Evolutionary conservation across 2,888 invertebrate genomes (phyloP).

Genomic region (Plebejus melissa): DNA sequence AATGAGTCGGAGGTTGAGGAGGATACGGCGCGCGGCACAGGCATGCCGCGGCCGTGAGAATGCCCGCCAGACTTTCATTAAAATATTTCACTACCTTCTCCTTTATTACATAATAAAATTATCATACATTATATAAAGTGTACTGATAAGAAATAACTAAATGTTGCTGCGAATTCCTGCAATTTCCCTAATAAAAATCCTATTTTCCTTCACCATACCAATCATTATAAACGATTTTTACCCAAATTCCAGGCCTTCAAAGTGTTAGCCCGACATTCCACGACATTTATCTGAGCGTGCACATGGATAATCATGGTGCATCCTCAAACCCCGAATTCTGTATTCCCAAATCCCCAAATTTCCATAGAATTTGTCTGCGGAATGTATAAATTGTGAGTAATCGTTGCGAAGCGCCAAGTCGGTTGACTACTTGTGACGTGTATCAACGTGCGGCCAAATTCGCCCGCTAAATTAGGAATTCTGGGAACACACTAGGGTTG

Average conservation of each 20-base stretch:
- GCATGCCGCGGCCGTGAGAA: not conserved
- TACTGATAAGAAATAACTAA: too few relatives aligned
- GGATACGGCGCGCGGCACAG: too few relatives aligned
- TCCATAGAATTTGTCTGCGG: not conserved
- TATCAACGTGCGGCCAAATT: slow-evolving; percentile 1
- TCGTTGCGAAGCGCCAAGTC: not conserved
- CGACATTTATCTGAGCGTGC: not conserved
- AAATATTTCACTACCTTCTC: not conserved
- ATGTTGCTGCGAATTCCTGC: too few relatives aligned
- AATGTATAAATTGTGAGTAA: slow-evolving; percentile 15
- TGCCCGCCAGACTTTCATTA: slow-evolving; percentile 6
- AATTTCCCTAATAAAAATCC: too few relatives aligned
- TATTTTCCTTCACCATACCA: too few relatives aligned
- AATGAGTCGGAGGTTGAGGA: too few relatives aligned
- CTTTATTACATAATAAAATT: too few relatives aligned
- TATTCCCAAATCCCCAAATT: not conserved
- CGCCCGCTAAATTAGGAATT: slow-evolving; percentile 18
- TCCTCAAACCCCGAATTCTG: not conserved
- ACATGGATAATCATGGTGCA: not conserved
- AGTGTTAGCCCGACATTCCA: not conserved
- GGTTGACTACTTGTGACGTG: slow-evolving; percentile 3
- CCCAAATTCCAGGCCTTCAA: too few relatives aligned
- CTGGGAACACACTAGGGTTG: not conserved
- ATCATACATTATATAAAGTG: too few relatives aligned
- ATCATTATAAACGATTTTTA: too few relatives aligned